Evolutionary conservation across 2,797 vertebrate genomes (phyloP).

Genomic region (Acanthiza pusilla): DNA sequence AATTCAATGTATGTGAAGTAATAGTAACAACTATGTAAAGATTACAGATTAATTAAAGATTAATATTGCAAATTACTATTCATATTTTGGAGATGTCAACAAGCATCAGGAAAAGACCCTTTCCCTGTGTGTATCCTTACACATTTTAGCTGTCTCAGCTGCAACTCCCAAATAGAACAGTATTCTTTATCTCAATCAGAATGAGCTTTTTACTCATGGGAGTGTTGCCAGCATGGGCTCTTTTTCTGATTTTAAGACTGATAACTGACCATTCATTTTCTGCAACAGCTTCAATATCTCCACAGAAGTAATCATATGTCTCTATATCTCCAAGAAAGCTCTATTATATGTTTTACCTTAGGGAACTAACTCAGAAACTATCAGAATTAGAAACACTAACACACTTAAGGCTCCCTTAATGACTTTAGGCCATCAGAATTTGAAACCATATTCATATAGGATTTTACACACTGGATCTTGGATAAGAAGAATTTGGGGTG

Average conservation of each 20-base stretch:
- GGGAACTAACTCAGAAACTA: not conserved
- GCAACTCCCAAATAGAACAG: not conserved
- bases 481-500: not conserved
- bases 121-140: not conserved
- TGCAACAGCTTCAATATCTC: not conserved
- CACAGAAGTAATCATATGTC: not conserved
- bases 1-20: not conserved
- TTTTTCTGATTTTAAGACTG: not conserved
- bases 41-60: too few species aligned
- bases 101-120: not conserved
- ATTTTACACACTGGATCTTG: not conserved
- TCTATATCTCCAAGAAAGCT: not conserved
- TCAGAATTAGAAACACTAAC: not conserved
- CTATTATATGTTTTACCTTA: not conserved
- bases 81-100: not conserved
- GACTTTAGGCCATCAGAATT: not conserved
- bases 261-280: not conserved
- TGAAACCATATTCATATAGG: not conserved
- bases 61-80: not conserved
- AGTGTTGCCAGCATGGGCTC: not conserved
- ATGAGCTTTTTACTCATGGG: not conserved
- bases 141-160: not conserved
- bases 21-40: not conserved
- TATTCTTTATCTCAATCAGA: not conserved
- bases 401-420: not conserved